phyloP scores from a whole-genome alignment of 2,888 invertebrate species.

The Frankliniella fusca region DNA sequence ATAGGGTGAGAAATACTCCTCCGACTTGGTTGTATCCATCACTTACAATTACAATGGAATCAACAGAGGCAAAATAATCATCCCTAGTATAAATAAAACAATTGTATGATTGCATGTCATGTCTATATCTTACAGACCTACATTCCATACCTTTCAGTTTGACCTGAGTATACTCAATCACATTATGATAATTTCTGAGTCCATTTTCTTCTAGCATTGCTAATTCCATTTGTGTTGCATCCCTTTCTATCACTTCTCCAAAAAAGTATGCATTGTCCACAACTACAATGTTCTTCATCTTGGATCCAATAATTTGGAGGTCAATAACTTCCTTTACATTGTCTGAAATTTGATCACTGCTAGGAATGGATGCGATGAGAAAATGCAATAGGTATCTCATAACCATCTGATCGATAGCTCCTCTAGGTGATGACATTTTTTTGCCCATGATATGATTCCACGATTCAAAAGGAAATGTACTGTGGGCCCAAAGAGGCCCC shows the following conservation, averaged over 20 bases:
- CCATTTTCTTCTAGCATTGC: background rate
- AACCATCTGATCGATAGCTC: background rate
- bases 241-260: background rate
- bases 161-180: background rate
- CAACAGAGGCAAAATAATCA: background rate
- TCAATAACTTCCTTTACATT: background rate
- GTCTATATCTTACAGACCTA: background rate
- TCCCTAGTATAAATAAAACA: background rate
- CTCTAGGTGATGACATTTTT: background rate
- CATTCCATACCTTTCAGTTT: background rate
- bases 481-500: background rate
- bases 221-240: background rate
- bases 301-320: background rate
- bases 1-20: background rate
- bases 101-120: background rate
- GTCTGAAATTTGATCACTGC: background rate
- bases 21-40: background rate
- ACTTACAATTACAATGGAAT: background rate
- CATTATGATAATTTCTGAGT: background rate
- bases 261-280: conserved; percentile 3
- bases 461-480: background rate
- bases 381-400: background rate
- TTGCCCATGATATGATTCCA: background rate
- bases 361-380: background rate
- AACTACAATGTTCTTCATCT: background rate